Evolutionary conservation across 1,140 invertebrate genomes (phyloP).

Genomic region (Phthorimaea operculella): DNA sequence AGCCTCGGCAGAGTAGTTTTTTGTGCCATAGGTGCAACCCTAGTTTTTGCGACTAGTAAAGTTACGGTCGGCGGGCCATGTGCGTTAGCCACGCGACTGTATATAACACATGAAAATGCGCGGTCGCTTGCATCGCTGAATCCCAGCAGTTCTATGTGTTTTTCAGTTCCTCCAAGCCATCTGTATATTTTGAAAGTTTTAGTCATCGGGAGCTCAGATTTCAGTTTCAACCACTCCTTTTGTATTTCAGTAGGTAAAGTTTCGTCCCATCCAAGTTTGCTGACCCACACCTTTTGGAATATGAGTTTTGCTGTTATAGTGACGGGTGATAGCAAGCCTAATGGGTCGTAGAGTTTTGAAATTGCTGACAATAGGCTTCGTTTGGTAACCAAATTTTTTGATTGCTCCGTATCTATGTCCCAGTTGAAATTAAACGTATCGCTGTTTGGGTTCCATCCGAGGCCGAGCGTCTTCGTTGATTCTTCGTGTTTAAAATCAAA

Average conservation of each 20-base stretch:
- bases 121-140: conserved; percentile 37
- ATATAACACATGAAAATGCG: conserved; percentile 28
- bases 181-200: conserved; percentile 25
- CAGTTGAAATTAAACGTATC: conserved; percentile 25
- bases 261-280: conserved; percentile 43
- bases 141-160: conserved; percentile 25
- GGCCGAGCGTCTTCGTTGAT: conserved; percentile 26
- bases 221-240: conserved; percentile 23
- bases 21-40: conserved; percentile 48
- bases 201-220: conserved; percentile 17
- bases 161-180: conserved; percentile 14
- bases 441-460: conserved; percentile 24
- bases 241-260: conserved; percentile 19
- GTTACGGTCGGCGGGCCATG: conserved; percentile 11
- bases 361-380: conserved; percentile 32
- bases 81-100: conserved; percentile 23
- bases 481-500: conserved; percentile 23
- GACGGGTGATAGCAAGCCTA: conserved; percentile 42
- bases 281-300: conserved; percentile 45
- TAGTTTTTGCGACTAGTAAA: conserved; percentile 41
- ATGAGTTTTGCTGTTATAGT: conserved; percentile 46
- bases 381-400: conserved; percentile 19
- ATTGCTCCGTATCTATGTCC: conserved; percentile 4
- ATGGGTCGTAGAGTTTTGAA: conserved; percentile 37
- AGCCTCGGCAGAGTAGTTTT: conserved; percentile 58